phyloP scores from a whole-genome alignment of 2,888 invertebrate genomes.

The Aphidius colemani region DNA sequence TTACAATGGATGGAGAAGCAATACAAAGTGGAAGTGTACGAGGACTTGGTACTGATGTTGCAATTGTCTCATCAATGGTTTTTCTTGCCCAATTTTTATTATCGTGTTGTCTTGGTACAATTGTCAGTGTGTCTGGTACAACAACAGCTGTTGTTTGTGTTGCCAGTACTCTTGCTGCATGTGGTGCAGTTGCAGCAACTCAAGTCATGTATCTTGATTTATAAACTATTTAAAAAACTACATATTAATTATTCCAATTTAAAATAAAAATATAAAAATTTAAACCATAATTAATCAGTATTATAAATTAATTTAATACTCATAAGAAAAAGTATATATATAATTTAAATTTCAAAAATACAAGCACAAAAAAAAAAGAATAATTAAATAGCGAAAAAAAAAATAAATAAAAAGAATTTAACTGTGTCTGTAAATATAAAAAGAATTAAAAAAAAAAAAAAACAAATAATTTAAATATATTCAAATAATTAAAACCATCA shows the following conservation, averaged over 20 bases:
- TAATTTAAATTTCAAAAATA: neutral
- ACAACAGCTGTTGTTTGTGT: constrained; percentile 88
- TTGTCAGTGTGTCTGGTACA: constrained; percentile 79
- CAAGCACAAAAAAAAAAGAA: constrained; percentile 13
- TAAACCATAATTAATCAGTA: constrained; percentile 14
- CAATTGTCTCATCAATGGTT: constrained; percentile 93
- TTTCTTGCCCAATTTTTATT: constrained; percentile 93
- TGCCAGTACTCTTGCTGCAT: constrained; percentile 82
- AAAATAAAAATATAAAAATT: neutral
- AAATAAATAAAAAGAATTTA: constrained; percentile 9
- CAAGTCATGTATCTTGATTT: constrained; percentile 89
- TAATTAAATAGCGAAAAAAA: constrained; percentile 3
- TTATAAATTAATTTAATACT: constrained; percentile 1
- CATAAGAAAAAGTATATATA: neutral
- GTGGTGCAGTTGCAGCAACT: constrained; percentile 83
- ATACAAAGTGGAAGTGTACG: constrained; percentile 70
- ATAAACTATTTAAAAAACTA: constrained; percentile 56
- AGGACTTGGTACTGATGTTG: constrained; percentile 93
- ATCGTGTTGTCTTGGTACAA: constrained; percentile 83
- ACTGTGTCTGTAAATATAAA: constrained; percentile 13
- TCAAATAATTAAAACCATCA: neutral
- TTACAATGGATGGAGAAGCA: constrained; percentile 64
- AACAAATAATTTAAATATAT: neutral
- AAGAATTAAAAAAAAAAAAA: constrained; percentile 3
- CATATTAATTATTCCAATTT: neutral